Evolutionary conservation across 64 coral and sea anemone genomes (phyloP).

Genomic region (Dendronephthya gigantea): DNA sequence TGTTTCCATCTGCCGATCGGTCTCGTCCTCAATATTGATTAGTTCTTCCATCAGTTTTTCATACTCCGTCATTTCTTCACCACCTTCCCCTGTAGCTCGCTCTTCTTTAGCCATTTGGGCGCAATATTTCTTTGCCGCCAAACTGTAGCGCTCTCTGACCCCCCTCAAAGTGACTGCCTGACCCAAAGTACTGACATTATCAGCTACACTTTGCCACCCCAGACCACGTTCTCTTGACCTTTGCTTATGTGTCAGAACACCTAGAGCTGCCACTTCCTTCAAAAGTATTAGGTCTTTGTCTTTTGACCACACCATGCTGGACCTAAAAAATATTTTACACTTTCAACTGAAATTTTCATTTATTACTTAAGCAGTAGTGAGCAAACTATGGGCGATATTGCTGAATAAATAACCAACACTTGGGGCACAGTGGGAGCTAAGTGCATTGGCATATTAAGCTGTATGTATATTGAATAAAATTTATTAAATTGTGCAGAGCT

Average conservation of each 20-base stretch:
- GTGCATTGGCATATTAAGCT: too few relatives aligned
- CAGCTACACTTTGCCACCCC: background rate
- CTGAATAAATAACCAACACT: too few relatives aligned
- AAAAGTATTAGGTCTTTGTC: background rate
- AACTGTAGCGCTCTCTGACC: slow-evolving; percentile 1
- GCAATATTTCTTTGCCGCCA: background rate
- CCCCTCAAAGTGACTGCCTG: background rate
- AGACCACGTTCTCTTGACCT: background rate
- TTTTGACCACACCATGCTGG: slow-evolving; percentile 2
- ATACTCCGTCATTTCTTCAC: background rate
- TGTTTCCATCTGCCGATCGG: background rate
- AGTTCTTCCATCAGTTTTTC: background rate
- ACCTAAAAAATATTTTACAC: slow-evolving; percentile 3
- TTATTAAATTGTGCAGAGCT: too few relatives aligned
- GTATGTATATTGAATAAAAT: too few relatives aligned
- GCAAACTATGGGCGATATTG: too few relatives aligned
- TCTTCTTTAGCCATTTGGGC: background rate
- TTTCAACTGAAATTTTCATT: too few relatives aligned
- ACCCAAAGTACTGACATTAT: background rate
- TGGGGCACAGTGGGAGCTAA: too few relatives aligned
- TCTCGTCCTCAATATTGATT: background rate
- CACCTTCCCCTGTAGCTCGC: background rate
- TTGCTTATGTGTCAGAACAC: background rate
- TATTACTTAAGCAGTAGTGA: too few relatives aligned
- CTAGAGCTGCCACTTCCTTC: background rate